phyloP scores from a whole-genome alignment of 2,797 vertebrate species.

The Periophthalmus magnuspinnatus region DNA sequence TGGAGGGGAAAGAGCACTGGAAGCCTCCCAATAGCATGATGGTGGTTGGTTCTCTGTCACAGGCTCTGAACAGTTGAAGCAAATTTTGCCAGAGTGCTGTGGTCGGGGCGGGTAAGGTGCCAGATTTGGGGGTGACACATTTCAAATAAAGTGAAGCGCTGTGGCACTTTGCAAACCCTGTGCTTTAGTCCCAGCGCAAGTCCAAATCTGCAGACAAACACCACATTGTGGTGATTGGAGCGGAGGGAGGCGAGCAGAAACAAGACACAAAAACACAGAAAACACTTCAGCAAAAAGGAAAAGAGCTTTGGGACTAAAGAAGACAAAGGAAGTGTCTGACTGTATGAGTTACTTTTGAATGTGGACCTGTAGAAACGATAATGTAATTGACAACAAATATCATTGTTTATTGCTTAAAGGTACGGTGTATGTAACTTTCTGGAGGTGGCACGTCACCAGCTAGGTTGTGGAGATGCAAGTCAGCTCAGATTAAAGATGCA shows the following conservation, averaged over 20 bases:
- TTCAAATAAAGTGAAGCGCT: background rate
- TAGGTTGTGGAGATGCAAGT: too few relatives aligned
- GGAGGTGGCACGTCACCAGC: too few relatives aligned
- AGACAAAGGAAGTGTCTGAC: background rate
- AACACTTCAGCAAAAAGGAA: background rate
- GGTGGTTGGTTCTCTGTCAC: constrained; percentile 59
- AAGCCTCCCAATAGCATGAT: constrained; percentile 48
- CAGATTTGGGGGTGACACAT: background rate
- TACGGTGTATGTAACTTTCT: too few relatives aligned
- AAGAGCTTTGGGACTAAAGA: background rate
- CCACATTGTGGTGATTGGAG: background rate
- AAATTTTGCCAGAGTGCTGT: background rate
- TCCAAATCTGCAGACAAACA: constrained; percentile 3
- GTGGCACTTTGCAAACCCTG: background rate
- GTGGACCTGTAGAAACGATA: too few relatives aligned
- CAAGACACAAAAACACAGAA: background rate
- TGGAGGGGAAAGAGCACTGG: constrained; percentile 27
- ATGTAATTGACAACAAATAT: background rate
- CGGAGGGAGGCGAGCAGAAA: background rate
- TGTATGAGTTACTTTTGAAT: background rate
- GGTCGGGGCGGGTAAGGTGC: background rate
- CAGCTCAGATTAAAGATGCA: too few relatives aligned
- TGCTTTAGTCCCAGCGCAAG: constrained; percentile 4
- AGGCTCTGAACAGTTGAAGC: constrained; percentile 46
- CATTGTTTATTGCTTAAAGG: too few relatives aligned